These are phyloP conservation scores for Leucophenga varia DNA, from an alignment of 1,140 invertebrate genomes.

Conservation along the genomic window DNA sequence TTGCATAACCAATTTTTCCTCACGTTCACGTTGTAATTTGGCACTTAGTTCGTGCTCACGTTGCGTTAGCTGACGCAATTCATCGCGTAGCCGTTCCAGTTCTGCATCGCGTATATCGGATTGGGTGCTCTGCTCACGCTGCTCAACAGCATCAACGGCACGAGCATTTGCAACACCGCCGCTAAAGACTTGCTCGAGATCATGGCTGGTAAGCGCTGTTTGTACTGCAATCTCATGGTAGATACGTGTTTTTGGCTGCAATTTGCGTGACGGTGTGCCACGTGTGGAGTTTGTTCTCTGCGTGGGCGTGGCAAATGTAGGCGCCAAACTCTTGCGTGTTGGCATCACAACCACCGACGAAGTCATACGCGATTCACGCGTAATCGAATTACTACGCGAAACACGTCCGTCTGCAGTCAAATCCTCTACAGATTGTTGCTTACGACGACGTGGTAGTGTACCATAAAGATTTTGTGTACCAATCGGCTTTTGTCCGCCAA, in stretches of 20 bases:
- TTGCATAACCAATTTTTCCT: slow-evolving; percentile 70
- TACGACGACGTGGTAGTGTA: slow-evolving; percentile 71
- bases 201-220: slow-evolving; percentile 69
- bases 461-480: slow-evolving; percentile 66
- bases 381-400: slow-evolving; percentile 57
- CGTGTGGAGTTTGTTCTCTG: slow-evolving; percentile 7
- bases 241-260: slow-evolving; percentile 64
- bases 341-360: slow-evolving; percentile 52
- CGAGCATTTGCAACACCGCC: slow-evolving; percentile 58
- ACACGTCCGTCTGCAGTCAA: slow-evolving; percentile 37
- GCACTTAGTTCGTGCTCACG: slow-evolving; percentile 24
- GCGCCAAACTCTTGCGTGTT: slow-evolving; percentile 27
- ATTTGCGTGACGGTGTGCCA: slow-evolving; percentile 28
- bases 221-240: slow-evolving; percentile 76
- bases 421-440: slow-evolving; percentile 62
- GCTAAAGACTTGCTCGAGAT: slow-evolving; percentile 69
- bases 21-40: slow-evolving; percentile 63
- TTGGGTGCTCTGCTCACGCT: slow-evolving; percentile 64
- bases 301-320: slow-evolving; percentile 34
- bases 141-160: slow-evolving; percentile 57
- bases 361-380: slow-evolving; percentile 51
- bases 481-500: slow-evolving; percentile 33
- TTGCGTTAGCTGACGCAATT: slow-evolving; percentile 58
- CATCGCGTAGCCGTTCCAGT: slow-evolving; percentile 61
- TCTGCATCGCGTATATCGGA: slow-evolving; percentile 67